Base-by-base conservation (phyloP, 1,140 invertebrate genomes). In the Conus betulinus region DNA sequence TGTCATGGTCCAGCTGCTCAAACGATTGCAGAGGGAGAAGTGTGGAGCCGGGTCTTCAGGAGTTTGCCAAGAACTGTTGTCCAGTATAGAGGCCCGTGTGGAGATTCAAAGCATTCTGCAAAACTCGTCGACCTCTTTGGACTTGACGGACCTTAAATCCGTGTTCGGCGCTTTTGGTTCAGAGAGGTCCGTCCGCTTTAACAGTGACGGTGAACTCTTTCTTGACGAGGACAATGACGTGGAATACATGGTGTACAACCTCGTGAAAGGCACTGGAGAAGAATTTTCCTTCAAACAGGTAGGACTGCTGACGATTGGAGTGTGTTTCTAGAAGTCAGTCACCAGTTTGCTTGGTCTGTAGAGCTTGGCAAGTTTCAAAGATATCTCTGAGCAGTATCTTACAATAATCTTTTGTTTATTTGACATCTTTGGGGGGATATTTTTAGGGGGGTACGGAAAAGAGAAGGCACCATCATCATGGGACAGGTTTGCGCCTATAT, bases 1-100 rank as follows among this genome's bases (percentile, higher is more conserved):
- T n/a, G 84, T 85, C 25, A 71, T 85, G 84, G 84, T 63, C 4
- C 5, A 39, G 52, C 81, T 83, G 81, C 52, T 83, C 51, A 83
- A 83, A 55, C 81, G n/a, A 5, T 11, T 83, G 13, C 81, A 83
- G 13, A 17, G 20, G 11, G 52, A 57, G 4, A 25, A 55, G 20
- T 83, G 81, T 55, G 81, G 52, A 8, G 11, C 51, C 20, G 51
- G 39, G 8, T 11, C 11, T 27, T 2, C 20, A 20, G 81, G 81
- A 23, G 17, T 83, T 20, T 83, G 81, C n/a, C 17, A 39, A 8
- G 51, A 23, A 11, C 52, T 83, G 7, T 52, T 2, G 5, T 17
- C 51, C 20, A 25, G 39, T 8, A 83, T 83, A 11, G 10, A 5
- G 6, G 51, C 20, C 5, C 81, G 81, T 7, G 5, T 4, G 55